Base-by-base conservation (phyloP, 2,888 invertebrate genomes). In the Euphydryas editha region DNA sequence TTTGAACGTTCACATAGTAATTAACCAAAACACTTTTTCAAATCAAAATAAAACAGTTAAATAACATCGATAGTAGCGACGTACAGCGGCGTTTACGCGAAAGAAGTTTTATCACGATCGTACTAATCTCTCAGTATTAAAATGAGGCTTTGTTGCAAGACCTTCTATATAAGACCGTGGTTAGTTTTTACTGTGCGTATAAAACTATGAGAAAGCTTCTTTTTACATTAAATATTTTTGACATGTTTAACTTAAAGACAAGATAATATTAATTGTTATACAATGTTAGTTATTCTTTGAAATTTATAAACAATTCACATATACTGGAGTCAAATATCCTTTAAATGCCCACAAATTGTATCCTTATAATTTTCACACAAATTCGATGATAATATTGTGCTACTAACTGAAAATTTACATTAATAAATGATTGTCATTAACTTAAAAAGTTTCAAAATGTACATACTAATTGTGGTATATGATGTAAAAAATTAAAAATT, bases 401-500 rank as follows among this genome's bases (percentile, higher is more conserved):
- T 49, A 47, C 47, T 39, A 57, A 57, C 21, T 17, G 56, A 46
- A 15, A 37, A 37, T n/a, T 46, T n/a, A 20, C n/a, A 20, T 62
- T 36, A 56, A 6, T 17, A 56, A 56, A 13, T 56, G 21, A 56
- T 46, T 46, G 56, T 56, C 42, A 62, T 56, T 44, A 42, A 54
- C 44, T 44, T 55, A 46, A 44, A 62, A 21, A 21, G 21, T 21
- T 13, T 11, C 15, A 11, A 21, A 24, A 21, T 49, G 6, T 15
- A 21, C 21, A 20, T 20, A 49, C 24, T 20, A 21, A 49, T n/a
- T 6, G 21, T 56, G 20, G 10, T 17, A 20, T 55, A 62, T 55
- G 30, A 62, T 10, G 56, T 44, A 62, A 57, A 62, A 39, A 47
- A 37, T 36, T 37, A 13, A 47, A 47, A 62, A 57, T 62, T 62